phyloP scores from a whole-genome alignment of 1,140 invertebrate species.

The Dryas iulia region DNA sequence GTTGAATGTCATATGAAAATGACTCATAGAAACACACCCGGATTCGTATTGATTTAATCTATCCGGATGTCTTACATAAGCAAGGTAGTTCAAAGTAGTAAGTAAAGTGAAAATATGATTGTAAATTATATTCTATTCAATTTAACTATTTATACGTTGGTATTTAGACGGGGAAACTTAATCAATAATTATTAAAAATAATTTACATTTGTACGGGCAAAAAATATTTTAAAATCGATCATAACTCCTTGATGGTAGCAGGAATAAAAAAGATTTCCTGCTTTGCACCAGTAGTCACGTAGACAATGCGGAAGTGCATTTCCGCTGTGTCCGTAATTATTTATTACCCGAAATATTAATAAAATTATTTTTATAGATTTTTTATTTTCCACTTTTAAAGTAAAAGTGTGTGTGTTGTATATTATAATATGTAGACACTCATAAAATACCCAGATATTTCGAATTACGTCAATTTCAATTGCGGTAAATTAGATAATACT shows the following conservation, averaged over 20 bases:
- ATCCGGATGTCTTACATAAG: constrained; percentile 47
- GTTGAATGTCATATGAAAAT: constrained; percentile 33
- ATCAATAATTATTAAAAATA: too few species aligned
- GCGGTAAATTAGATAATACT: not conserved
- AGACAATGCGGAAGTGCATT: not conserved
- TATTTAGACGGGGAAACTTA: too few species aligned
- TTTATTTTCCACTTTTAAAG: too few species aligned
- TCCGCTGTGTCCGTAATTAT: not conserved
- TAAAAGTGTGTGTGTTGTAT: not conserved
- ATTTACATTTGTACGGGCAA: not conserved
- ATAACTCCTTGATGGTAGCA: not conserved
- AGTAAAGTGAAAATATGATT: not conserved
- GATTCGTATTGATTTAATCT: constrained; percentile 52
- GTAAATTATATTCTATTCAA: not conserved
- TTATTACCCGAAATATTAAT: not conserved
- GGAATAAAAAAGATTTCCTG: not conserved
- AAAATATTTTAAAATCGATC: not conserved
- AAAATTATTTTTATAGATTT: too few species aligned
- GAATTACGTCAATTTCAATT: not conserved
- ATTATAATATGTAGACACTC: not conserved
- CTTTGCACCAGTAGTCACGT: not conserved
- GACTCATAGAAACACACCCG: constrained; percentile 53
- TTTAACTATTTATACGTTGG: not conserved
- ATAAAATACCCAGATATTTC: not conserved
- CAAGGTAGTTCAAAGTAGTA: constrained; percentile 1